Conservation (phyloP, 2,888 invertebrate species). For the Temnothorax unifasciatus region DNA sequence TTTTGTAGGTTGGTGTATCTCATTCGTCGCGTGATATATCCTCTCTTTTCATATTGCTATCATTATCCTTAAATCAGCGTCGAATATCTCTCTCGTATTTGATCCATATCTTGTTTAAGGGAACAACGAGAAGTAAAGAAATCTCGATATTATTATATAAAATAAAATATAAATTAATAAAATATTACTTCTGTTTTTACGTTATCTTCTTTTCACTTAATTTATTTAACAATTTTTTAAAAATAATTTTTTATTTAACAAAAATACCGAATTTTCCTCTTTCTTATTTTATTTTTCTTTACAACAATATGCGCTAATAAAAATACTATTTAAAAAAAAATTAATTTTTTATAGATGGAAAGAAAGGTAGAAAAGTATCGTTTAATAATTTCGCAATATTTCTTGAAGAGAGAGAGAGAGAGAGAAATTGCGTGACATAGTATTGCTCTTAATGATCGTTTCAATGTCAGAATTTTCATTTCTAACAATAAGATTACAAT, state of each 20-base stretch:
- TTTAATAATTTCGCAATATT: constrained; percentile 11
- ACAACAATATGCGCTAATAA: background rate
- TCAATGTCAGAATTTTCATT: background rate
- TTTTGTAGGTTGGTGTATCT: constrained; percentile 4
- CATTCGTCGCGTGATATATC: background rate
- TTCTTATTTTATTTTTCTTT: background rate
- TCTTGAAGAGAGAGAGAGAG: background rate
- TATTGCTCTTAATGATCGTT: background rate
- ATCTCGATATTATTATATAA: background rate
- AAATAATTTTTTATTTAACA: background rate
- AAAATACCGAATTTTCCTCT: background rate
- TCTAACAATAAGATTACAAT: background rate
- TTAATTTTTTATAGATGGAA: background rate
- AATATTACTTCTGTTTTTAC: background rate
- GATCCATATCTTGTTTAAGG: background rate
- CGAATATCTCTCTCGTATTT: background rate
- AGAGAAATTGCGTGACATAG: background rate
- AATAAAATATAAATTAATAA: constrained; percentile 1
- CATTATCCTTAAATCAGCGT: background rate
- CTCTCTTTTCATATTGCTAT: background rate
- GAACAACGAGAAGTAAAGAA: background rate
- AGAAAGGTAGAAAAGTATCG: background rate
- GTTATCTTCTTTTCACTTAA: background rate
- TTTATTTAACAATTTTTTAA: constrained; percentile 9
- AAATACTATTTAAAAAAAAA: background rate